Base-by-base conservation (phyloP, 2,113 vertebrate genomes). In the Hippocampus comes region DNA sequence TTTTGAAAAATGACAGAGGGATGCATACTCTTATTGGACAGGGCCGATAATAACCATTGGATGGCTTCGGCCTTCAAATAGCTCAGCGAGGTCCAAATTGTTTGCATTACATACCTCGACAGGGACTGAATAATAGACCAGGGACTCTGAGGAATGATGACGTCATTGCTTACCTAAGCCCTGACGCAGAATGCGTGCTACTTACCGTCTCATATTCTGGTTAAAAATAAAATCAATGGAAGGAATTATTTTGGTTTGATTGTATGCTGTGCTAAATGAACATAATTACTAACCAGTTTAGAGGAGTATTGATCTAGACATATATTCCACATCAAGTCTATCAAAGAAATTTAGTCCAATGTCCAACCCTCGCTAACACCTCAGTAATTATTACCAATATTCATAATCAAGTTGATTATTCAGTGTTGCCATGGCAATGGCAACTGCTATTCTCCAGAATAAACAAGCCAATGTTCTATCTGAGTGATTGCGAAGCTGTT, bases 71-170 rank as follows among this genome's bases (percentile, higher is more conserved):
- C 23, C 55, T 57, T 14, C 21, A 23, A 23, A 25, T 25, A 57
- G n/a, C 55, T 57, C 11, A 11, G 55, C n/a, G 11, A 57, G 55
- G 55, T 3, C n/a, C 11, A 23, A 23, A 57, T 57, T 12, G 11
- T 57, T 57, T n/a, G 55, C 55, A 57, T 57, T 25, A 8, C 55
- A 57, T 57, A 57, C n/a, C 55, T 57, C 55, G 23, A 57, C 9
- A 57, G n/a, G n/a, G n/a, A 23, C 55, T 11, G 4, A n/a, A 12
- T 38, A 41, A 34, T 21, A 10, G 53, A 41, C n/a, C 46, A 5
- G 10, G 55, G 27, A 23, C n/a, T n/a, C 65, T 53, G 77, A 75
- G 57, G 27, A 70, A 72, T n/a, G 78, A 82, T 71, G 77, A 74
- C 66, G 69, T 49, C 73, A 80, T 64, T 53, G 20, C 67, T 78